Evolutionary conservation across 1,140 invertebrate species (phyloP).

Genomic region (Anastrepha ludens): DNA sequence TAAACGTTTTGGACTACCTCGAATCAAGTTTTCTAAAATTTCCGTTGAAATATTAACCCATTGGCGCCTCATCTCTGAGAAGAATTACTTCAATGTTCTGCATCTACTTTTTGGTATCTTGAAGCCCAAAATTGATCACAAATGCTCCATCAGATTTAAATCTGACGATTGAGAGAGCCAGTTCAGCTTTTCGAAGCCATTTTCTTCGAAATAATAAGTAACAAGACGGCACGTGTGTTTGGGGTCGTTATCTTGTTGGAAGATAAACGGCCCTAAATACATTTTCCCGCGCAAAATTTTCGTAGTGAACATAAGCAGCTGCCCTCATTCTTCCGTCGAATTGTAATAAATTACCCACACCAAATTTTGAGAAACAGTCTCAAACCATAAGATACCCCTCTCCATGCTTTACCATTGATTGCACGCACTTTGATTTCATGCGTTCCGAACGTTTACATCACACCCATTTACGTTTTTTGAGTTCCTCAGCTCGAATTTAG

Average conservation of each 20-base stretch:
- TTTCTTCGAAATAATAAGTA: slow-evolving; percentile 61
- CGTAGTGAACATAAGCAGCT: slow-evolving; percentile 14
- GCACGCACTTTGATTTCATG: neutral
- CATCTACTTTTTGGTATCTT: slow-evolving; percentile 56
- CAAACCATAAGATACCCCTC: too few relatives aligned
- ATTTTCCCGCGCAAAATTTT: slow-evolving; percentile 56
- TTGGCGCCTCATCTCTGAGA: neutral
- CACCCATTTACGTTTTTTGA: neutral
- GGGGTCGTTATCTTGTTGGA: neutral
- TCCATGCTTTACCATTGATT: too few relatives aligned
- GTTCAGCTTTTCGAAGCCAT: slow-evolving; percentile 57
- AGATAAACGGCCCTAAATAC: slow-evolving; percentile 56
- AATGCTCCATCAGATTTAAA: slow-evolving; percentile 60
- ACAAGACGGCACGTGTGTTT: slow-evolving; percentile 65
- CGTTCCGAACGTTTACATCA: neutral
- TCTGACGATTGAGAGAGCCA: slow-evolving; percentile 64
- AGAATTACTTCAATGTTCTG: neutral
- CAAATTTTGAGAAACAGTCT: too few relatives aligned
- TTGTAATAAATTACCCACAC: neutral
- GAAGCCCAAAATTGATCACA: slow-evolving; percentile 54
- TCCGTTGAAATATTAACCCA: neutral
- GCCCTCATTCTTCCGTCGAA: slow-evolving; percentile 59
- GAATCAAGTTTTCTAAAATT: neutral
- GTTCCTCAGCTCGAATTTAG: slow-evolving; percentile 7
- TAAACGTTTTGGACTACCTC: neutral